A percentile compares a stretch with the other conserved stretches of the same genome.
These are phyloP conservation scores for Papilio gigon DNA, from an alignment of 2,888 invertebrate species.

Conservation along the genomic window DNA sequence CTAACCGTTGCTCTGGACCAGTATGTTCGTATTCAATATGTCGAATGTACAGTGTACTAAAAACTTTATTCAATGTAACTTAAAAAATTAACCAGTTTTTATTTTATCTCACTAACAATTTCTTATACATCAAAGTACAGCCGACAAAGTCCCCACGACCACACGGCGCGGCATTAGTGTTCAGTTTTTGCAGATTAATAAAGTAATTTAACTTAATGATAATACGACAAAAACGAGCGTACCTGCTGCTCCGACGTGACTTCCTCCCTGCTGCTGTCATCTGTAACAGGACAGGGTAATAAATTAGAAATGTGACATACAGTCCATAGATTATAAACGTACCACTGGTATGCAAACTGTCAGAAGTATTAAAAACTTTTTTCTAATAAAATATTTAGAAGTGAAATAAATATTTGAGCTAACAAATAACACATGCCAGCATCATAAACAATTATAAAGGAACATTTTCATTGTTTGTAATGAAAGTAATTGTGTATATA, in stretches of 20 bases:
- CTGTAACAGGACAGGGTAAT: slow-evolving; percentile 65
- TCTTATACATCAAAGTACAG: slow-evolving; percentile 19
- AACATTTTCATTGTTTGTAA: not conserved
- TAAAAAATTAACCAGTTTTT: not conserved
- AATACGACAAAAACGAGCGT: slow-evolving; percentile 45
- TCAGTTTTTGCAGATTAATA: slow-evolving; percentile 29
- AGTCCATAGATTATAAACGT: not conserved
- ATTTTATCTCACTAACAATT: not conserved
- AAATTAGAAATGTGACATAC: slow-evolving; percentile 32
- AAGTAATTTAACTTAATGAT: slow-evolving; percentile 37
- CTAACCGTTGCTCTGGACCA: slow-evolving; percentile 1
- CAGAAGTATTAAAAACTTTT: not conserved
- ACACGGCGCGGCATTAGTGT: slow-evolving; percentile 18
- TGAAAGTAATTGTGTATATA: not conserved
- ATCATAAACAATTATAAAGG: not conserved
- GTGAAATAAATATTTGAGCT: not conserved
- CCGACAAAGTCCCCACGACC: slow-evolving; percentile 15
- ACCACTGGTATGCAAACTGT: not conserved
- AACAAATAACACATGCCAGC: not conserved
- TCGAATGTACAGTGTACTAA: not conserved
- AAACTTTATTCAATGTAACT: not conserved
- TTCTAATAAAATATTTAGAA: not conserved
- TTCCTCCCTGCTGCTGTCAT: slow-evolving; percentile 77
- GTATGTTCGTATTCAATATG: slow-evolving; percentile 11
- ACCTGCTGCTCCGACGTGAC: slow-evolving; percentile 78